Percentiles rank a stretch among this genome's conserved stretches.
Evolutionary conservation across 2,797 vertebrate genomes (phyloP).

Genomic region (Xyrichtys novacula): DNA sequence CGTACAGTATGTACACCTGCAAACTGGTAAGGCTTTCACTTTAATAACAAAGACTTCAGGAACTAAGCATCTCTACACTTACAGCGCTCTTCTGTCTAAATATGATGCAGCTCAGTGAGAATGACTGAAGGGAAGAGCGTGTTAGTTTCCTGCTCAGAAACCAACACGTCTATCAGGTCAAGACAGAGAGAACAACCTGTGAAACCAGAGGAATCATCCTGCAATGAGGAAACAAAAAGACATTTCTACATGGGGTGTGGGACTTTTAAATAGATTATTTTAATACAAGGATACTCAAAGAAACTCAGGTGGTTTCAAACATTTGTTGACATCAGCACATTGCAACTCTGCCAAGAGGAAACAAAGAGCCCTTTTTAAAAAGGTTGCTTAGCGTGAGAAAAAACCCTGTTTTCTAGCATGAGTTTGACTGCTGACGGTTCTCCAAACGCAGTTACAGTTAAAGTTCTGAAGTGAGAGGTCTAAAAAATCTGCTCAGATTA

Average conservation of each 20-base stretch:
- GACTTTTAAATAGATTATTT: background rate
- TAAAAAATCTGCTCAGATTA: no score
- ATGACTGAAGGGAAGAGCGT: slow-evolving; percentile 1
- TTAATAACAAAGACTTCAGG: background rate
- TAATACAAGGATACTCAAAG: background rate
- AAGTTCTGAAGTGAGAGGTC: no score
- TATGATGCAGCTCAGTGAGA: background rate
- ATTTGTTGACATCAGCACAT: no score
- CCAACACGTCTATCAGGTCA: slow-evolving; percentile 54
- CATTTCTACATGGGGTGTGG: background rate
- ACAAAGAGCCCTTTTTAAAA: no score
- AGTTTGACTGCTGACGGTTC: no score
- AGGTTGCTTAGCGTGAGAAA: no score
- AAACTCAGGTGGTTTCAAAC: no score
- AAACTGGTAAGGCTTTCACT: background rate
- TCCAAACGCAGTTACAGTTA: no score
- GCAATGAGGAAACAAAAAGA: slow-evolving; percentile 45
- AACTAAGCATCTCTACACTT: background rate
- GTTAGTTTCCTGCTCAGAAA: slow-evolving; percentile 30
- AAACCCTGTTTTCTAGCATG: no score
- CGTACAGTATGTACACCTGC: background rate
- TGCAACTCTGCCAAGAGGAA: no score
- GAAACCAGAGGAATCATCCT: background rate
- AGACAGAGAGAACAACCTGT: background rate
- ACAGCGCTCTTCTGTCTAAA: background rate